Base-by-base conservation (phyloP, 2,113 vertebrate species). In the Cheirogaleus medius region DNA sequence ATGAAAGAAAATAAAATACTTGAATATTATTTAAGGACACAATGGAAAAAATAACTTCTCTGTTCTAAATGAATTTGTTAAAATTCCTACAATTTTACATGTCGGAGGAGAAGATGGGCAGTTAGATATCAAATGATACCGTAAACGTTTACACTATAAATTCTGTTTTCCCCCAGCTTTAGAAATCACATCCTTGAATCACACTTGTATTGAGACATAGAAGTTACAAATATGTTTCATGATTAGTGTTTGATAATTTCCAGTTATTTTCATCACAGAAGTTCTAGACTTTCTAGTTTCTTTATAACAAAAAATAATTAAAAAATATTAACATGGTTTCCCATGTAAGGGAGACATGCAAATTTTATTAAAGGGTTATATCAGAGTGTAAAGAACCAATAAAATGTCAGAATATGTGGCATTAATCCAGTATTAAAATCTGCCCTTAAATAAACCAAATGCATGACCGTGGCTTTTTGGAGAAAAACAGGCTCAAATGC, bases 121-220 rank as follows among this genome's bases (percentile, higher is more conserved):
- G 71, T 95, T 76, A 95, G 47, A 44, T 82, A 91, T 56, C 37
- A 90, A 85, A 58, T 81, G 54, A 60, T 91, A 86, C 9, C 42
- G 42, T 78, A 78, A 88, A 29, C 85, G 12, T 81, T 81, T 49
- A 85, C 80, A 47, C 20, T 52, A 63, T 69, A 37, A 77, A 84
- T 18, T 69, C 23, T 85, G 2, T 56, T 83, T 87, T 8, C 10
- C 1, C 15, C 52, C 54, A 49, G 5, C 37, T 78, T 85, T 63
- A 91, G 78, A 90, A 91, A 91, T 64, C 49, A 94, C 14, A 56
- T 64, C 39, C 20, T 78, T 34, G 69, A 49, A n/a, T 76, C 37
- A 87, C 64, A 58, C 34, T 86, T 87, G 5, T 77, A 25, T 47
- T 78, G 54, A 63, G 32, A 58, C 8, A 21, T 73, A 15, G 14